A percentile compares a stretch with the other conserved stretches of the same genome.
phyloP scores from a whole-genome alignment of 2,797 vertebrate genomes.

The Gallinago nigripennis region DNA sequence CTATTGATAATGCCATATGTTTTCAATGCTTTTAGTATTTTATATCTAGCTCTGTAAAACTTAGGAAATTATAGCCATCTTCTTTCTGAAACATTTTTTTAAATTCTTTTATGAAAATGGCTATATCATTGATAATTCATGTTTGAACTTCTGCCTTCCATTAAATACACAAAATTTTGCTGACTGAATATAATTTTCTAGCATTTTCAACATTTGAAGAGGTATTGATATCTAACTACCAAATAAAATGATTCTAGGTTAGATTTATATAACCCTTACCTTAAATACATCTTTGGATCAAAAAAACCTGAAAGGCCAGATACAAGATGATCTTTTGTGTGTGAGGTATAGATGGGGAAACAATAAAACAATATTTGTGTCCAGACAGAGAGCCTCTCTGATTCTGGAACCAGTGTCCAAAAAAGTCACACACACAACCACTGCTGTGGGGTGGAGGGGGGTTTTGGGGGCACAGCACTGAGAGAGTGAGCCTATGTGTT shows the following conservation, averaged over 20 bases:
- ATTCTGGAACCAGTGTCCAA: neutral
- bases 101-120: neutral
- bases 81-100: neutral
- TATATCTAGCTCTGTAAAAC: neutral
- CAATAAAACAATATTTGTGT: neutral
- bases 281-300: neutral
- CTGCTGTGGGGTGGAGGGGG: neutral
- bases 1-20: neutral
- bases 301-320: neutral
- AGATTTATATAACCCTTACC: neutral
- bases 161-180: neutral
- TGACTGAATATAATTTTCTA: neutral
- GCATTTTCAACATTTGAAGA: neutral
- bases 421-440: neutral
- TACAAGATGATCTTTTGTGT: neutral
- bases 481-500: accelerated
- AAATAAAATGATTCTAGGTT: neutral
- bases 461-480: accelerated
- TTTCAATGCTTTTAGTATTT: neutral
- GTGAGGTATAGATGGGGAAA: neutral
- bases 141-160: neutral
- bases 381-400: neutral
- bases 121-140: neutral
- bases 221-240: neutral
- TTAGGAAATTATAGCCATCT: neutral